phyloP scores from a whole-genome alignment of 2,888 invertebrate species.

The Molorchus minor region DNA sequence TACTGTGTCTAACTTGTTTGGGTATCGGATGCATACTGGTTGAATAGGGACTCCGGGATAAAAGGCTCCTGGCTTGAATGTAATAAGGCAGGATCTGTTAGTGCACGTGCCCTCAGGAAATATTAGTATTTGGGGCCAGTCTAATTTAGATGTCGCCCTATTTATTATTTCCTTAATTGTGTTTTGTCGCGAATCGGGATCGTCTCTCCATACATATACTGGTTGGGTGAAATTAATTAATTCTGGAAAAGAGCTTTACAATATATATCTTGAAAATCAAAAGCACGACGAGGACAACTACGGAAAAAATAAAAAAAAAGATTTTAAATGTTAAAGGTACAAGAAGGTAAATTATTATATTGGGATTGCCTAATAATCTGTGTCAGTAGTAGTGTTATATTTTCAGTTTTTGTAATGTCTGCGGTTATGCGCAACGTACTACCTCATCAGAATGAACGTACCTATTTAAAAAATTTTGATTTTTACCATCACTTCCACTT shows the following conservation, averaged over 20 bases:
- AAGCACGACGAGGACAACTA: too few relatives aligned
- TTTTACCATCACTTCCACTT: too few relatives aligned
- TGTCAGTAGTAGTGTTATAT: too few relatives aligned
- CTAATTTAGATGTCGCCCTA: slow-evolving; percentile 81
- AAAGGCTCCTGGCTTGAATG: slow-evolving; percentile 93
- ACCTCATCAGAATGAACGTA: too few relatives aligned
- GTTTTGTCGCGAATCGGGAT: slow-evolving; percentile 89
- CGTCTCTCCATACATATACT: slow-evolving; percentile 92
- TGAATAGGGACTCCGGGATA: slow-evolving; percentile 96
- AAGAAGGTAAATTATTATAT: too few relatives aligned
- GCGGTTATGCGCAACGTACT: too few relatives aligned
- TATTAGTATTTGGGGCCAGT: slow-evolving; percentile 94
- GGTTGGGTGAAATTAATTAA: slow-evolving; percentile 94
- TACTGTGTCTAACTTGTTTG: slow-evolving; percentile 87
- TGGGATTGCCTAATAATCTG: too few relatives aligned
- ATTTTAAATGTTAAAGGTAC: too few relatives aligned
- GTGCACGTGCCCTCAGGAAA: slow-evolving; percentile 98
- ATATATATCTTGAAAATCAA: not conserved
- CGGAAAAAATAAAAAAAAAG: too few relatives aligned
- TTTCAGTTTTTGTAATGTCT: too few relatives aligned
- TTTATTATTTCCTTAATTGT: slow-evolving; percentile 89
- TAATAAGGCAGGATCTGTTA: slow-evolving; percentile 89
- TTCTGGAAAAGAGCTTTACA: slow-evolving; percentile 66
- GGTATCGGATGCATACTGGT: slow-evolving; percentile 91
- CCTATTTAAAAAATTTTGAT: too few relatives aligned